phyloP scores from a whole-genome alignment of 2,113 vertebrate species.

The Herpetotheres cachinnans region DNA sequence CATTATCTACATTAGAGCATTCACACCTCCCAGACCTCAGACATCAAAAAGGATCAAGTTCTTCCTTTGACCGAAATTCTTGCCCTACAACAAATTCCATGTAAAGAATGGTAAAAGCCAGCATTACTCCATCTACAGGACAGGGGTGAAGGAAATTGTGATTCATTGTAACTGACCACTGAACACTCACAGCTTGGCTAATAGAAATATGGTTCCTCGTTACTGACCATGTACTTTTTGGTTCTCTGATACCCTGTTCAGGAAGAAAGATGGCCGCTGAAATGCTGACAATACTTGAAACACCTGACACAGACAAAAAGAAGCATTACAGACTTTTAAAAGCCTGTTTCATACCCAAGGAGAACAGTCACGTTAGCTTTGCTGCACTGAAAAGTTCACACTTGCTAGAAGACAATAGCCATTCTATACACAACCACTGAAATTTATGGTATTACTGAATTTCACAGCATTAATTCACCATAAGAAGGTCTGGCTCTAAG shows the following conservation, averaged over 20 bases:
- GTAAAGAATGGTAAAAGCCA: background rate
- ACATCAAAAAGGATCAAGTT: background rate
- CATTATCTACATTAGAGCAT: background rate
- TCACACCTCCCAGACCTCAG: background rate
- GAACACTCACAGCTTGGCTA: background rate
- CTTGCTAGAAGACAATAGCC: background rate
- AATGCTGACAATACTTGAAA: background rate
- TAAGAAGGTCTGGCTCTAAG: background rate
- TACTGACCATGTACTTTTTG: background rate
- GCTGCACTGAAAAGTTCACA: background rate
- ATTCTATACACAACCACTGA: background rate
- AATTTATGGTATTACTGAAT: background rate
- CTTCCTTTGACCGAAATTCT: background rate
- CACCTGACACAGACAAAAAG: background rate
- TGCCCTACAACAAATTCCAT: background rate
- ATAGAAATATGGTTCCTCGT: background rate
- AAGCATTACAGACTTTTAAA: background rate
- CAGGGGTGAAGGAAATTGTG: background rate
- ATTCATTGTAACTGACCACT: background rate
- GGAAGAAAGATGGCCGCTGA: background rate
- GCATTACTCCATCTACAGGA: background rate
- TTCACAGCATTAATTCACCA: background rate
- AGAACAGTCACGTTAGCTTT: background rate
- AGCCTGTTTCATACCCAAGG: background rate
- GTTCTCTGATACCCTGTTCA: background rate